Evolutionary conservation across 2,797 vertebrate species (phyloP), one percentile per base, ranked within the genome.

Genomic region (Sternotherus odoratus): DNA sequence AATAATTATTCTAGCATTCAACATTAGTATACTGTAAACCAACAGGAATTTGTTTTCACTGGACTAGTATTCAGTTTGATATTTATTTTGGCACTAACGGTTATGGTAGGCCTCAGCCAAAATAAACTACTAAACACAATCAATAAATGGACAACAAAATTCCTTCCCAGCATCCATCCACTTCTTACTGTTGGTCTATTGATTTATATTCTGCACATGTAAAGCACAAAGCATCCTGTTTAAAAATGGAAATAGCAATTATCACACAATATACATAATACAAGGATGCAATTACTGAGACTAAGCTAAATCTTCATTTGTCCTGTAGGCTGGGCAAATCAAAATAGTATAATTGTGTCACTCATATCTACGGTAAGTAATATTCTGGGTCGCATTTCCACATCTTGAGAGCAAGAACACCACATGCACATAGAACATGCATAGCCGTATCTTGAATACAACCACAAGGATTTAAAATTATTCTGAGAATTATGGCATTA

Each of bases 141-240:
- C 92, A 96, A 88, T 88, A 96, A 97, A 97, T 19, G 74, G 90
- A 96, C 91, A 96, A 95, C 63, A 94, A 94, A 95, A 92, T 90
- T 91, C 51, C 49, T 89, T 57, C 39, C 4, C 79, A 66, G 90
- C 90, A 93, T 79, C 83, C 79, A 82, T 95, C 95, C 94, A 96
- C 92, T 96, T 92, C 85, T 96, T 82, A 39, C 48, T 77, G 75
- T 80, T 88, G 91, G 97, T 82, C 82, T 86, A 93, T 77, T 82
- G 90, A 97, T 97, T 95, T 94, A 91, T 57, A 92, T 96, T 95
- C 95, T 87, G 92, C 43, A 36, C 26, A 60, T 0, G 1, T 94
- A 91, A 79, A 95, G 66, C 75, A 48, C 77, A 82, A 54, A 79
- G 57, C 43, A n/a, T 28, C 56, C 75, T 79, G 50, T 91, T 91